Evolutionary conservation across 2,888 invertebrate species (phyloP).

Genomic region (Notodonta dromedarius): DNA sequence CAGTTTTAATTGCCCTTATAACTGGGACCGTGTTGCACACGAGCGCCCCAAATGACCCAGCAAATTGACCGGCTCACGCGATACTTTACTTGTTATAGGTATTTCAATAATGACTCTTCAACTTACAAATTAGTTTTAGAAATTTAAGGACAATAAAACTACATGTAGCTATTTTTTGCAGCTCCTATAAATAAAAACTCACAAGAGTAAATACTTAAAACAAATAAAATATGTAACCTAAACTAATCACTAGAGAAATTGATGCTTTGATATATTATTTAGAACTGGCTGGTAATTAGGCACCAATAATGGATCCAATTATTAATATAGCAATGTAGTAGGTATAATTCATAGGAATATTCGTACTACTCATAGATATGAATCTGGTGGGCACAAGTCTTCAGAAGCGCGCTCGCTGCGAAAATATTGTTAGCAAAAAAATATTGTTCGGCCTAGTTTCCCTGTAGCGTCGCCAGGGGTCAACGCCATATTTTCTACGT

Average conservation of each 20-base stretch:
- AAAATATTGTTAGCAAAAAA: slow-evolving; percentile 4
- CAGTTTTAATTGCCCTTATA: slow-evolving; percentile 74
- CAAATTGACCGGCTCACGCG: slow-evolving; percentile 81
- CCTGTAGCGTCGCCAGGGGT: not conserved
- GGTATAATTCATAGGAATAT: too few relatives aligned
- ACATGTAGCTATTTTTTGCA: too few relatives aligned
- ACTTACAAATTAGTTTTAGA: slow-evolving; percentile 19
- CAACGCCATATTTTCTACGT: not conserved
- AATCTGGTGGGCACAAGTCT: not conserved
- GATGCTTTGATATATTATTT: too few relatives aligned
- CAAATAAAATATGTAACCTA: too few relatives aligned
- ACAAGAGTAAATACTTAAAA: too few relatives aligned
- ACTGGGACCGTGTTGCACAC: slow-evolving; percentile 68
- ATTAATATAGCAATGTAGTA: too few relatives aligned
- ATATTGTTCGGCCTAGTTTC: slow-evolving; percentile 6
- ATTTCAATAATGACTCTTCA: slow-evolving; percentile 43
- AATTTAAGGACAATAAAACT: not conserved
- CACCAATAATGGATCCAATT: too few relatives aligned
- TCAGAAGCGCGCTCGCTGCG: not conserved
- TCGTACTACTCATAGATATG: not conserved
- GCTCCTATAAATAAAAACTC: too few relatives aligned
- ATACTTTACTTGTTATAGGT: slow-evolving; percentile 55
- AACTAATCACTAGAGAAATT: too few relatives aligned
- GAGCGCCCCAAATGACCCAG: slow-evolving; percentile 72
- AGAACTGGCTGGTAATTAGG: too few relatives aligned